Conservation (phyloP, 2,888 invertebrate species). For the Drosophila diplacantha region DNA sequence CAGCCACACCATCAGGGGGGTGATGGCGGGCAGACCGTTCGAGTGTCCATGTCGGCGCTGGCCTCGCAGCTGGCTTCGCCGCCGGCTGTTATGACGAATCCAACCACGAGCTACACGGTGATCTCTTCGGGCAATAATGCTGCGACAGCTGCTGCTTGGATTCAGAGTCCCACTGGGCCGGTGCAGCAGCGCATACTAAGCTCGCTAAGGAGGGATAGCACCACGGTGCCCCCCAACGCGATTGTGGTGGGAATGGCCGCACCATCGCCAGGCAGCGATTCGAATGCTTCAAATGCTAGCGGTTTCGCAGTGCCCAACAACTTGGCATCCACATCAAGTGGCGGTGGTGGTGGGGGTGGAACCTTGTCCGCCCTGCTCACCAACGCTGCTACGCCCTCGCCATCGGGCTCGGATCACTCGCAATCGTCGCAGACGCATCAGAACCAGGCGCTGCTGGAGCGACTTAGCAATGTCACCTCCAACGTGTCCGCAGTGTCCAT, state of each 20-base stretch:
- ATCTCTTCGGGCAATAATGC: slow-evolving; percentile 41
- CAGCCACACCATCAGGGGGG: slow-evolving; percentile 44
- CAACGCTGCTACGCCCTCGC: slow-evolving; percentile 77
- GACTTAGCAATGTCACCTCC: slow-evolving; percentile 75
- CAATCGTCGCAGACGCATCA: slow-evolving; percentile 73
- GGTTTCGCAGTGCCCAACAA: slow-evolving; percentile 80
- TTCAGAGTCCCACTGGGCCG: slow-evolving; percentile 37
- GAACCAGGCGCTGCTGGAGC: slow-evolving; percentile 75
- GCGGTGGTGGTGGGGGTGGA: slow-evolving; percentile 42
- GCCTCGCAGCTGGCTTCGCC: slow-evolving; percentile 78
- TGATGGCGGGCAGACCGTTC: slow-evolving; percentile 71
- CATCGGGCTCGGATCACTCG: slow-evolving; percentile 75
- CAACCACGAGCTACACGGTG: slow-evolving; percentile 65
- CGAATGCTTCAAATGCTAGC: slow-evolving; percentile 78
- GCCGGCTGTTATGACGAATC: slow-evolving; percentile 77
- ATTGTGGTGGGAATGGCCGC: slow-evolving; percentile 79
- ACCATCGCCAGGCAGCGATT: slow-evolving; percentile 77
- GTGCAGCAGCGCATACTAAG: slow-evolving; percentile 75
- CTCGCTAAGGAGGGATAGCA: slow-evolving; percentile 78
- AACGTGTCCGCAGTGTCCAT: slow-evolving; percentile 64
- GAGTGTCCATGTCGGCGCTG: slow-evolving; percentile 78
- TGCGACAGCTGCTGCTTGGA: slow-evolving; percentile 35
- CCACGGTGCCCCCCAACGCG: slow-evolving; percentile 72
- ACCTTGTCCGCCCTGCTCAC: slow-evolving; percentile 80
- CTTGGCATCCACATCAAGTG: slow-evolving; percentile 45